These are phyloP conservation scores for Anguilla marmorata DNA, from an alignment of 2,797 vertebrate genomes.

Conservation along the genomic window DNA sequence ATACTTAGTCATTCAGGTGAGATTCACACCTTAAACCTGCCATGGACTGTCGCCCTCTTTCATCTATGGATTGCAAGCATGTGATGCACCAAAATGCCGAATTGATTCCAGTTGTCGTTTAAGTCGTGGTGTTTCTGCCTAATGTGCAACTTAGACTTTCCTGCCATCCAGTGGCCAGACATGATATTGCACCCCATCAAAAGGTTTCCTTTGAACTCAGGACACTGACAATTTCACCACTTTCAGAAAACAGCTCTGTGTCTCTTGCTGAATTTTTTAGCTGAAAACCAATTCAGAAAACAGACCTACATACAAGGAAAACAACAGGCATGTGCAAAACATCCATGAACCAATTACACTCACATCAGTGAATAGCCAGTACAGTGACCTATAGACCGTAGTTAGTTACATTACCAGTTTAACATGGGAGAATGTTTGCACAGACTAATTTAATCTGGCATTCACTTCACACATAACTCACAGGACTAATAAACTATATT, in stretches of 20 bases:
- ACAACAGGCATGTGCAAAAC: background rate
- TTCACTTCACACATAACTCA: background rate
- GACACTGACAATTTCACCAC: conserved; percentile 2
- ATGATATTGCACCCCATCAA: conserved; percentile 5
- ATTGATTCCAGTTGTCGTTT: background rate
- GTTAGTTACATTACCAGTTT: background rate
- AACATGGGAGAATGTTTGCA: background rate
- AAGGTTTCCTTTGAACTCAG: background rate
- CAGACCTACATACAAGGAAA: background rate
- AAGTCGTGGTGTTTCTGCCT: background rate
- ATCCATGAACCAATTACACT: background rate
- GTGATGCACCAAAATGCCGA: background rate
- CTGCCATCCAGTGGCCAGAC: conserved; percentile 57
- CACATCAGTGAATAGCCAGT: background rate
- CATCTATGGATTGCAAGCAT: background rate
- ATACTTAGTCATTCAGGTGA: background rate
- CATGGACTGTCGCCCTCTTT: background rate
- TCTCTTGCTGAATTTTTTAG: background rate
- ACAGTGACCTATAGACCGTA: background rate
- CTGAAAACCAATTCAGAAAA: background rate
- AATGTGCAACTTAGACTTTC: conserved; percentile 33
- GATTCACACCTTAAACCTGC: background rate
- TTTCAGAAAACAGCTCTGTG: background rate
- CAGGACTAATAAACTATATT: background rate
- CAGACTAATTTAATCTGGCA: background rate